A percentile compares a stretch with the other conserved stretches of the same genome.
phyloP scores from a whole-genome alignment of 2,888 invertebrate species.

The Eurytoma californica region DNA sequence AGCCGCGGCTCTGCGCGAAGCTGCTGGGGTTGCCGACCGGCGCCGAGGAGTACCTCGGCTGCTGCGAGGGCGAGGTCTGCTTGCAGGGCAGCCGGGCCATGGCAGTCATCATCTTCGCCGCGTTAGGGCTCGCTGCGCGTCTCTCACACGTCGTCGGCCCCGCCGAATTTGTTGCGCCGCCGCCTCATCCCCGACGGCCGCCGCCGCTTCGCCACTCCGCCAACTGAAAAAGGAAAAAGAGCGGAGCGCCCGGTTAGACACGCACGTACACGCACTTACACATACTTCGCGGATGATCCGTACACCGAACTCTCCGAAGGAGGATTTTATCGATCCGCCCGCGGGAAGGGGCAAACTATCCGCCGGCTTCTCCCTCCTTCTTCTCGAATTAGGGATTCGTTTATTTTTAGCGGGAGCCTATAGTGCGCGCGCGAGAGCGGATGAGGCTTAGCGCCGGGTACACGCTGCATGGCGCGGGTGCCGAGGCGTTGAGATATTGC shows the following conservation, averaged over 20 bases:
- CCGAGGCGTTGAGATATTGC: background rate
- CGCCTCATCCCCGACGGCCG: slow-evolving; percentile 64
- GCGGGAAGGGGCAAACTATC: background rate
- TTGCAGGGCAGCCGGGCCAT: slow-evolving; percentile 74
- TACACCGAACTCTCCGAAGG: background rate
- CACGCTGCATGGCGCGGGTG: background rate
- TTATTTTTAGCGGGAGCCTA: background rate
- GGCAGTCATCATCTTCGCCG: slow-evolving; percentile 71
- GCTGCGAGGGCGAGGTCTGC: slow-evolving; percentile 68
- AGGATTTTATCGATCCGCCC: slow-evolving; percentile 6
- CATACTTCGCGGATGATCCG: background rate
- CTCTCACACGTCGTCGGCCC: background rate
- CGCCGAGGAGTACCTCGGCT: slow-evolving; percentile 50
- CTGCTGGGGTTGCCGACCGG: slow-evolving; percentile 43
- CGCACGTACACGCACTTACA: background rate
- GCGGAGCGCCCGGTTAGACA: background rate
- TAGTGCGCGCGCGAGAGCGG: background rate
- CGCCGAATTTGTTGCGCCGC: slow-evolving; percentile 65
- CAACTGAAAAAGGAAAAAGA: background rate
- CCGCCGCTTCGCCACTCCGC: background rate
- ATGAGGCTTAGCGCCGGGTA: background rate
- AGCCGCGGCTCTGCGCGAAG: slow-evolving; percentile 63
- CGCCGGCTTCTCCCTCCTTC: background rate
- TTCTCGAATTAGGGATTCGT: background rate
- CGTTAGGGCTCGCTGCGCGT: background rate